Evolutionary conservation across 2,888 invertebrate genomes (phyloP), one percentile per base, ranked within the genome.

Genomic region (Bhutanitis thaidina): DNA sequence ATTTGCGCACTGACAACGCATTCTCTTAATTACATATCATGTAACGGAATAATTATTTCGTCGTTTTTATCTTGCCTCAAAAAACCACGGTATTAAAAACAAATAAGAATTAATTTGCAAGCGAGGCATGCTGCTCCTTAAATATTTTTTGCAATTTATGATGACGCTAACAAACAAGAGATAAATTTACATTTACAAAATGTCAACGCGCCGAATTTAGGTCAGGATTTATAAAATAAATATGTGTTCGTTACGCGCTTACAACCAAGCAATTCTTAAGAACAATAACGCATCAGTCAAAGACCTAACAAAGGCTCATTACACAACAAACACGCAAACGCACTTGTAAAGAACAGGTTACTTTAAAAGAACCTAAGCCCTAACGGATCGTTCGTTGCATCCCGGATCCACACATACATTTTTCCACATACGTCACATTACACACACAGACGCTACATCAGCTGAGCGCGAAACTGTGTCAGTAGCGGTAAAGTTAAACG

Each of bases 381-480:
- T 80, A 82, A 80, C 77, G 80, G 78, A 59, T 56, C 50, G 45
- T 16, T 44, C 57, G 61, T 57, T 63, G 67, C 73, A 71, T 77
- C 79, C 82, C 77, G 80, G 81, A 80, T 75, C 65, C 60, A 62
- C 67, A 77, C 74, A 67, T 30, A 59, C 50, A 60, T 63, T 60
- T n/a, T 62, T 63, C 58, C 66, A 62, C 62, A 60, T 62, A 69
- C 61, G 60, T 65, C 67, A 65, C 70, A 35, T 27, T 20, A 43
- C 38, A 13, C 40, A 48, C 48, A 41, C 41, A 36, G 36, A 16
- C 56, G 53, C 55, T 56, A 67, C 69, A 78, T 71, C 88, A 87
- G 88, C 88, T 88, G 88, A 71, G 76, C 65, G 60, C 37, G 57
- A 54, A 88, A 79, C 69, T 89, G 79, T 85, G 87, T 88, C 87